Evolutionary conservation across 2,888 invertebrate species (phyloP), one percentile per base, ranked within the genome.

Genomic region (Margaritifera margaritifera): DNA sequence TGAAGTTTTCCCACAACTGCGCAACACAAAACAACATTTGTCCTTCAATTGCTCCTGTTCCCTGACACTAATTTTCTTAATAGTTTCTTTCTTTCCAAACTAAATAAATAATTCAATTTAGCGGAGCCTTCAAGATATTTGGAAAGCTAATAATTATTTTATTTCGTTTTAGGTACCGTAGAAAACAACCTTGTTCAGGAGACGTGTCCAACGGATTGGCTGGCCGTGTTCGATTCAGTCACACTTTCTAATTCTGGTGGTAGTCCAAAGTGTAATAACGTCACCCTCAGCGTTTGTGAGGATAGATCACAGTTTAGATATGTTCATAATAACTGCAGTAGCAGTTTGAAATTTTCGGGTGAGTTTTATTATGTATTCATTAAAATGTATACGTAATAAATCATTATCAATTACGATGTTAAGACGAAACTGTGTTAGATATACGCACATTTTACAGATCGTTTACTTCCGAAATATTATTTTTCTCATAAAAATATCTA

Each of bases 151-250:
- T 27, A 58, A 8, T 15, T 50, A 3, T 20, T 22, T 61, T 11
- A 52, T 31, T 54, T 24, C n/a, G 20, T 24, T 63, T 0, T 22
- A 80, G 80, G 79, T 51, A 69, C 75, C 18, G 57, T 75, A 25
- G 69, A 71, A 31, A 66, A 51, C 19, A 77, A 75, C 0, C 51
- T 73, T 20, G 69, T 71, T 18, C 71, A 75, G 58, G 75, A 78
- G 20, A 76, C 79, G n/a, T 81, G 81, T 65, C 81, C 81, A 5
- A 62, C 64, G 22, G 63, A 68, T 22, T 27, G 79, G 11, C 61
- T 78, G 22, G 76, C 75, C 24, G 72, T 59, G 19, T 81, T 76
- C 64, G 67, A 73, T 6, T 68, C 67, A 24, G 75, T 78, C 6
- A 68, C 62, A 24, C 69, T 79, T 52, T 64, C 73, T 31, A 68